These are phyloP conservation scores for Acinonyx jubatus DNA, from an alignment of 2,113 vertebrate genomes.

Conservation along the genomic window DNA sequence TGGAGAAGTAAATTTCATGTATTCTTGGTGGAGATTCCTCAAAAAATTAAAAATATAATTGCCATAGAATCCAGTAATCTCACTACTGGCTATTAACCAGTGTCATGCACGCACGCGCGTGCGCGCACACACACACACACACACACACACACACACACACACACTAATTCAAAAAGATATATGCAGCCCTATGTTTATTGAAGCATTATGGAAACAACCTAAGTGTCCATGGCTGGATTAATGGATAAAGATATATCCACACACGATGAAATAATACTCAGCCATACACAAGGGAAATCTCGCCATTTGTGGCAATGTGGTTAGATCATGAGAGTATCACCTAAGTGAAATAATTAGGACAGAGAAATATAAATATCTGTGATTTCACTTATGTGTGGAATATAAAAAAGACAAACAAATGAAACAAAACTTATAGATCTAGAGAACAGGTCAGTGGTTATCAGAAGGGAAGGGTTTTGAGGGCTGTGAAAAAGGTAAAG, in stretches of 20 bases:
- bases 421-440: background rate
- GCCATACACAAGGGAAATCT: background rate
- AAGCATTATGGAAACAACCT: background rate
- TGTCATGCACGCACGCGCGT: fast-evolving
- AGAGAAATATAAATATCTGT: background rate
- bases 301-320: background rate
- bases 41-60: background rate
- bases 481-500: background rate
- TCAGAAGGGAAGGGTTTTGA: background rate
- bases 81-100: background rate
- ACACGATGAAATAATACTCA: background rate
- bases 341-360: background rate
- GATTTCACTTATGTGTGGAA: background rate
- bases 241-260: background rate
- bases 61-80: background rate
- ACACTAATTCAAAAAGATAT: background rate
- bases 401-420: background rate
- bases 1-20: background rate
- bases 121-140: background rate
- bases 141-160: background rate
- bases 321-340: background rate
- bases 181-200: background rate
- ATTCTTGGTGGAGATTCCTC: background rate
- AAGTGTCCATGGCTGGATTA: background rate
- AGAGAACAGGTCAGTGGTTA: background rate